Conservation (phyloP, 2,113 vertebrate genomes). For the Phocoena sinus region DNA sequence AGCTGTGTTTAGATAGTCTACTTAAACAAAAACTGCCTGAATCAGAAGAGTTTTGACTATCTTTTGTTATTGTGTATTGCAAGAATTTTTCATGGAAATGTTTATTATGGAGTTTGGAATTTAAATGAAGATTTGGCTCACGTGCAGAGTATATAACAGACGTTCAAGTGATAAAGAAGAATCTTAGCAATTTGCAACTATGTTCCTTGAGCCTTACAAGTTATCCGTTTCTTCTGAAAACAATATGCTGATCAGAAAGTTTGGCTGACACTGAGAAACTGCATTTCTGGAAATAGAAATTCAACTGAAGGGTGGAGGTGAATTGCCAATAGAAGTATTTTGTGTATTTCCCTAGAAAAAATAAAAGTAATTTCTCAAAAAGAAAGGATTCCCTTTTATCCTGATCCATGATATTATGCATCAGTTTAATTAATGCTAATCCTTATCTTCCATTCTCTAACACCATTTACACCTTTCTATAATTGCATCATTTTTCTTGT, state of each 20-base stretch:
- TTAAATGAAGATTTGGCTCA: neutral
- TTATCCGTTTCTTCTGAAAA: constrained; percentile 67
- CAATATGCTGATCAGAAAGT: constrained; percentile 58
- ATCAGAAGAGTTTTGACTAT: neutral
- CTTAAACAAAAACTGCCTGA: neutral
- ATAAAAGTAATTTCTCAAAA: constrained; percentile 44
- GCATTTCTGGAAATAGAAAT: constrained; percentile 69
- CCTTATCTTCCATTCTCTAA: constrained; percentile 19
- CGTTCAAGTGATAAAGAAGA: neutral
- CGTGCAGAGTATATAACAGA: neutral
- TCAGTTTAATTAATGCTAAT: constrained; percentile 32
- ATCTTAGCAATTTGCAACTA: constrained; percentile 36
- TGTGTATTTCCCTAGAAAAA: constrained; percentile 52
- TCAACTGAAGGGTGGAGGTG: constrained; percentile 31
- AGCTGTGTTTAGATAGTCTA: neutral
- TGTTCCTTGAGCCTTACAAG: constrained; percentile 61
- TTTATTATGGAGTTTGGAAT: constrained; percentile 17
- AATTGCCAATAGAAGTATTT: constrained; percentile 21
- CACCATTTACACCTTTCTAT: neutral
- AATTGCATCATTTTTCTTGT: constrained; percentile 43
- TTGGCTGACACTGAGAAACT: constrained; percentile 62
- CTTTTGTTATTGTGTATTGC: neutral
- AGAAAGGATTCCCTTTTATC: constrained; percentile 32
- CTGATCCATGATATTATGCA: neutral
- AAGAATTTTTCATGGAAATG: neutral